Evolutionary conservation across 30 jellyfish, hydroid and myxozoan species (phyloP), one percentile per base, ranked within the genome.

Genomic region (Clytia hemisphaerica): DNA sequence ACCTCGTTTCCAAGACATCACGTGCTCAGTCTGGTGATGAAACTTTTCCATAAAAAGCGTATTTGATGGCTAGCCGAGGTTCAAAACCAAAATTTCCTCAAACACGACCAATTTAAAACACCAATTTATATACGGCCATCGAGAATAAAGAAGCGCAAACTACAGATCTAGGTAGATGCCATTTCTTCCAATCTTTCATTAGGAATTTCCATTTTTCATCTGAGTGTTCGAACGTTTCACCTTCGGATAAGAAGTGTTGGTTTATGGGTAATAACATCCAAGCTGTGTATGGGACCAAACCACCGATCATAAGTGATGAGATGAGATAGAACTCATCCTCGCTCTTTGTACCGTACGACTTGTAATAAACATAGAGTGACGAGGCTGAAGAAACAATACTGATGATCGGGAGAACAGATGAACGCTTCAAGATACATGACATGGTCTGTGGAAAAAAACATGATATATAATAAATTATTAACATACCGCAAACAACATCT

Each of bases 261-360:
- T 62, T 62, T 28, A 62, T 62, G 0, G 76, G 76, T 19, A 27
- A 66, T 28, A 62, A 18, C 76, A 62, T 35, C 21, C 4, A 22
- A 29, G 21, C 33, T 18, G 76, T 62, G 64, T 28, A 62, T 9
- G 76, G 76, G 4, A 62, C 36, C 61, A 62, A n/a, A 32, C 67
- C 64, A 7, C 31, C 21, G 67, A 62, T 7, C 6, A 15, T 22
- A 9, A 21, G 14, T 0, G 67, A 32, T 28, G 76, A 7, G n/a
- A 36, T 32, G 31, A 62, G 76, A 66, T 66, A 62, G 29, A n/a
- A 62, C 1, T 66, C 29, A 30, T 62, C 76, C n/a, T 62, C 68
- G 44, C 15, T 57, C 19, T 9, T 5, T 57, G 70, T 57, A 57
- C 70, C 44, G 24, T 33, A 33, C 7, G 70, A 22, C 30, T 57